Evolutionary conservation across 2,113 vertebrate species (phyloP).

Genomic region (Polypterus senegalus): DNA sequence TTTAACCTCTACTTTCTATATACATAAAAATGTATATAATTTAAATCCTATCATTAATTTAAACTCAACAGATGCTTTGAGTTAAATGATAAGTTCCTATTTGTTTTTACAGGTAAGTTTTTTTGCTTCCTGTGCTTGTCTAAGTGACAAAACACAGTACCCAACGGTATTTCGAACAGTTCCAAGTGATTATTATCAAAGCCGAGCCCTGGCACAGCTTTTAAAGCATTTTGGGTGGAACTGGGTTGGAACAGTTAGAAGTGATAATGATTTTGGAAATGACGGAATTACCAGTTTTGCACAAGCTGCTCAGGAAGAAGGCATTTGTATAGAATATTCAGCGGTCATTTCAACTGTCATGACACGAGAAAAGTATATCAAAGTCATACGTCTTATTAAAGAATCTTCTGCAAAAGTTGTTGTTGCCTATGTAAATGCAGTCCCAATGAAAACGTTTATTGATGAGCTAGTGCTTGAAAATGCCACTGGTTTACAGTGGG

Average conservation of each 20-base stretch:
- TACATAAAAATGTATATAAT: too few relatives aligned
- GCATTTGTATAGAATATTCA: slow-evolving; percentile 45
- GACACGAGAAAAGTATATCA: slow-evolving; percentile 28
- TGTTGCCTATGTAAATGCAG: slow-evolving; percentile 56
- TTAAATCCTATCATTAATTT: too few relatives aligned
- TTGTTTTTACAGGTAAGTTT: slow-evolving; percentile 47
- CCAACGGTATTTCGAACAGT: slow-evolving; percentile 61
- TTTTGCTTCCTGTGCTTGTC: slow-evolving; percentile 58
- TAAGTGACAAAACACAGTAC: slow-evolving; percentile 53
- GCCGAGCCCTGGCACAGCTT: slow-evolving; percentile 48
- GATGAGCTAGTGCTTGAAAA: slow-evolving; percentile 37
- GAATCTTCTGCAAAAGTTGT: slow-evolving; percentile 43
- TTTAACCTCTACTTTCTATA: too few relatives aligned
- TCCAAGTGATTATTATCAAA: slow-evolving; percentile 60
- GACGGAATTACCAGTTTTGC: slow-evolving; percentile 50
- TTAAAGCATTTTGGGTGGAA: slow-evolving; percentile 57
- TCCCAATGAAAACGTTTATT: slow-evolving; percentile 47
- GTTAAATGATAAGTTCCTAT: background rate
- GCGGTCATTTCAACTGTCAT: slow-evolving; percentile 53
- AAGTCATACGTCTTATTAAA: slow-evolving; percentile 41
- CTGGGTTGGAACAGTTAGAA: slow-evolving; percentile 57
- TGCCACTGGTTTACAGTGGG: slow-evolving; percentile 53
- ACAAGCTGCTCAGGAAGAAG: slow-evolving; percentile 35
- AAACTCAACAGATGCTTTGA: too few relatives aligned
- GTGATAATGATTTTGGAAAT: slow-evolving; percentile 52